Evolutionary conservation across 2,888 invertebrate genomes (phyloP).

Genomic region (Mythimna impura): DNA sequence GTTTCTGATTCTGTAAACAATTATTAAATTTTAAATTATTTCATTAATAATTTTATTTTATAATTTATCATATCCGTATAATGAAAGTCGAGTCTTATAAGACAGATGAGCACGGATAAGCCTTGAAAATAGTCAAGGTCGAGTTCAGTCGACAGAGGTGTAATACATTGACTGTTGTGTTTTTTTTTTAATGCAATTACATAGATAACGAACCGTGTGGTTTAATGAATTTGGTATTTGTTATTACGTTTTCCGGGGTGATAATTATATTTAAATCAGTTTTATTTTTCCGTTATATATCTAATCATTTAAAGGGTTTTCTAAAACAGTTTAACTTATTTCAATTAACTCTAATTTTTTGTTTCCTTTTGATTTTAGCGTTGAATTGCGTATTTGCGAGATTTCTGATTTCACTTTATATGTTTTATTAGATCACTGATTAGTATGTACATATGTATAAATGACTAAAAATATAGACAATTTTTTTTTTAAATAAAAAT

Average conservation of each 20-base stretch:
- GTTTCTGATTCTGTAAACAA: neutral
- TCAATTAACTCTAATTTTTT: neutral
- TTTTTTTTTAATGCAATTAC: conserved; percentile 78
- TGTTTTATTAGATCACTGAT: neutral
- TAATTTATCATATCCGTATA: conserved; percentile 34
- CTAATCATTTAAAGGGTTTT: neutral
- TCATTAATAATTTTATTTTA: neutral
- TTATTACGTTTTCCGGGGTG: conserved; percentile 76
- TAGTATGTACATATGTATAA: neutral
- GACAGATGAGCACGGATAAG: conserved; percentile 83
- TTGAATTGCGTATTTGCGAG: too few relatives aligned
- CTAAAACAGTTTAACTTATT: neutral
- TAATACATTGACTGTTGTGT: conserved; percentile 76
- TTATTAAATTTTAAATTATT: neutral
- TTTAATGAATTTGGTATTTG: conserved; percentile 76
- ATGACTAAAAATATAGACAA: too few relatives aligned
- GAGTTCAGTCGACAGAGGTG: conserved; percentile 68
- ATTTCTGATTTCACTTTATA: neutral
- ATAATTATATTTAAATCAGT: conserved; percentile 67
- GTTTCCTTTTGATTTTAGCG: too few relatives aligned
- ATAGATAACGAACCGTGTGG: conserved; percentile 76
- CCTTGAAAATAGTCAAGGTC: conserved; percentile 85
- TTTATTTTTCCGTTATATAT: conserved; percentile 8
- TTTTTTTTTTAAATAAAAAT: neutral
- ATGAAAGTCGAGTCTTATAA: conserved; percentile 67